phyloP scores from a whole-genome alignment of 2,113 vertebrate genomes.

The Arizona elegans region DNA sequence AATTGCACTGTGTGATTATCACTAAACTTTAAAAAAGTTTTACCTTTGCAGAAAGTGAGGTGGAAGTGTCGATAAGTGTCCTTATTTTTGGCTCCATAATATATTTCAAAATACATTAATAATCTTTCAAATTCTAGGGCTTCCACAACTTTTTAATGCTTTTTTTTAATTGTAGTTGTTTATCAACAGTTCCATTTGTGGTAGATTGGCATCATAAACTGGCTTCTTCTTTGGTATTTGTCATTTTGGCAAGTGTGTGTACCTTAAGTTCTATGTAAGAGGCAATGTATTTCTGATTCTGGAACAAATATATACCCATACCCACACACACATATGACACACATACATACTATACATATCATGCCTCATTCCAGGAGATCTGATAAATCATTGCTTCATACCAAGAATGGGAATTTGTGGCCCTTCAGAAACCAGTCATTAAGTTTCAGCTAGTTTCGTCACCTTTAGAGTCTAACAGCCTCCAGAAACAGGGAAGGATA shows the following conservation, averaged over 20 bases:
- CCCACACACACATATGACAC: too few relatives aligned
- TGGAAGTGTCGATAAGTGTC: neutral
- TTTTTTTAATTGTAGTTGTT: neutral
- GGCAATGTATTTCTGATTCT: neutral
- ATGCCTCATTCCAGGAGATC: neutral
- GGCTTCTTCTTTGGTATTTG: too few relatives aligned
- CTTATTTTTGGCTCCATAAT: neutral
- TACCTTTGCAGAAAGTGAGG: neutral
- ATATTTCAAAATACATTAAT: neutral
- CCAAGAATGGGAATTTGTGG: neutral
- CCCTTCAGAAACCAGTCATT: neutral
- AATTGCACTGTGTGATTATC: neutral
- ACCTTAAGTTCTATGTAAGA: neutral
- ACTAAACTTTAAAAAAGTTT: neutral
- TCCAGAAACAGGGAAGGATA: neutral
- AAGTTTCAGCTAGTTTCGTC: neutral
- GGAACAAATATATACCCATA: too few relatives aligned
- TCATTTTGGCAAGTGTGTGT: too few relatives aligned
- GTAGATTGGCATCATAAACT: too few relatives aligned
- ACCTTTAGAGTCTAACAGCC: neutral
- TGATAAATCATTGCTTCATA: neutral
- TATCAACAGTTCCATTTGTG: too few relatives aligned
- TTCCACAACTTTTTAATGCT: neutral
- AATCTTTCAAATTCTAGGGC: neutral
- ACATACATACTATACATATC: neutral